Percentiles rank a stretch among this genome's conserved stretches.
phyloP scores from a whole-genome alignment of 2,797 vertebrate species.

The Huso huso region DNA sequence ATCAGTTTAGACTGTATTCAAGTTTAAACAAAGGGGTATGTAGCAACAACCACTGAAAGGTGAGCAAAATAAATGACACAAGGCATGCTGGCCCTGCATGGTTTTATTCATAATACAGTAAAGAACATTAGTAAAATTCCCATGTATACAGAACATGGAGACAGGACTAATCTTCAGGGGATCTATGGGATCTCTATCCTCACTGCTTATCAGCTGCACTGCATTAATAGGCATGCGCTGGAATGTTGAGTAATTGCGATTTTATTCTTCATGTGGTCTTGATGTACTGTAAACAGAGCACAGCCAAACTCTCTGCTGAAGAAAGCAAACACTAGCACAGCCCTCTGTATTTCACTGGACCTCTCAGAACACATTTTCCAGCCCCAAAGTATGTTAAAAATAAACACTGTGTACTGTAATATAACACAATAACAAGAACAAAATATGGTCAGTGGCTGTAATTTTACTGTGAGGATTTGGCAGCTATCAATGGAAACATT shows the following conservation, averaged over 20 bases:
- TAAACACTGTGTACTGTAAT: too few relatives aligned
- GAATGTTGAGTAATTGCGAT: constrained; percentile 12
- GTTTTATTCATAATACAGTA: not conserved
- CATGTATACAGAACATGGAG: not conserved
- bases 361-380: not conserved
- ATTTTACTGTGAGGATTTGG: constrained; percentile 23
- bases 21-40: not conserved
- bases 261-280: not conserved
- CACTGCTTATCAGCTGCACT: constrained; percentile 24
- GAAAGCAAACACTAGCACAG: constrained; percentile 16
- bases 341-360: constrained; percentile 13
- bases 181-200: not conserved
- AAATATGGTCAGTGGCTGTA: constrained; percentile 4
- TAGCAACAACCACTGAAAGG: not conserved
- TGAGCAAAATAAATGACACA: not conserved
- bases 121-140: not conserved
- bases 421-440: too few relatives aligned
- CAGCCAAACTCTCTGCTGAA: constrained; percentile 10
- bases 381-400: too few relatives aligned
- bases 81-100: not conserved
- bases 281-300: constrained; percentile 13
- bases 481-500: constrained; percentile 19
- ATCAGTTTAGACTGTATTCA: not conserved
- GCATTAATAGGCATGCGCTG: constrained; percentile 24
- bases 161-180: not conserved